These are phyloP conservation scores for Drosophila crucigera DNA, from an alignment of 2,888 invertebrate species.

Conservation along the genomic window DNA sequence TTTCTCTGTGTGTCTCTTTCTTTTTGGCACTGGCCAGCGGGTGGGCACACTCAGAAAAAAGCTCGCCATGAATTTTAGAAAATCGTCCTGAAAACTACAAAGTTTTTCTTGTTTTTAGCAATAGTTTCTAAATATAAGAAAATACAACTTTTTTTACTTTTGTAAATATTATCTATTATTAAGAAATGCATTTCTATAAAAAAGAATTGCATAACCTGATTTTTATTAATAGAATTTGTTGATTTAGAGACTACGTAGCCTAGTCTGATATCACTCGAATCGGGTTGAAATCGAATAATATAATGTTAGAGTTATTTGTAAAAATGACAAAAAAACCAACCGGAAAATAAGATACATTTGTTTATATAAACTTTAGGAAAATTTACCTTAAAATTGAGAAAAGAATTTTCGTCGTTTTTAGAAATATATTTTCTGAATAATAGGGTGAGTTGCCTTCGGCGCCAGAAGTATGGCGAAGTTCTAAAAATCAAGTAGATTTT, in stretches of 20 bases:
- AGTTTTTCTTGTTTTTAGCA: background rate
- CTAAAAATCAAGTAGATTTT: background rate
- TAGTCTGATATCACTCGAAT: background rate
- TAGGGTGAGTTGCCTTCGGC: background rate
- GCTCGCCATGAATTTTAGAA: background rate
- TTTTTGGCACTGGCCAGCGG: constrained; percentile 39
- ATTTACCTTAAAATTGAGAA: background rate
- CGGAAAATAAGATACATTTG: background rate
- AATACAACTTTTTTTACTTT: background rate
- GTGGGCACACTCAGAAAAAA: background rate
- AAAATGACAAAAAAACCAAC: background rate
- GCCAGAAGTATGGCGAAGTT: background rate
- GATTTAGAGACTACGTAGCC: background rate
- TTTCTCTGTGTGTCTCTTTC: background rate
- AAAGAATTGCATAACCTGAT: background rate
- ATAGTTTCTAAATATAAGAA: background rate
- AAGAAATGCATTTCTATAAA: background rate
- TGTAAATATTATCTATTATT: background rate
- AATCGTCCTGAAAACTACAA: background rate
- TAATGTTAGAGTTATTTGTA: no score
- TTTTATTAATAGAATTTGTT: background rate
- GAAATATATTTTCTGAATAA: background rate
- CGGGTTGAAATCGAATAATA: no score
- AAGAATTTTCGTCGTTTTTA: background rate
- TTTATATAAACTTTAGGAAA: background rate